Evolutionary conservation across 2,113 vertebrate species (phyloP).

Genomic region (Pseudopodoces humilis): DNA sequence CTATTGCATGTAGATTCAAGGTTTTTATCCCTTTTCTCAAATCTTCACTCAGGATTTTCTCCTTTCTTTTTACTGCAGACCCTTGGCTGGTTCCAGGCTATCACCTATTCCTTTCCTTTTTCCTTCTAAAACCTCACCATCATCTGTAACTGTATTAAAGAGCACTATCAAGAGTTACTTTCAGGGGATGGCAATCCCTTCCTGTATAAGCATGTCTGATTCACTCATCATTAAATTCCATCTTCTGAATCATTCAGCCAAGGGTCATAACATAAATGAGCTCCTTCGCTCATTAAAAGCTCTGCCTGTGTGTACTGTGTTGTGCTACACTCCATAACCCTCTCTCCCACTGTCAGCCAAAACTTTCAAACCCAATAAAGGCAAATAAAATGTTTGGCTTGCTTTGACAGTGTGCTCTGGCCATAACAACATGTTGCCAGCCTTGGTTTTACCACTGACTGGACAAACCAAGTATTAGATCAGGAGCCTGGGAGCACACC

Average conservation of each 20-base stretch:
- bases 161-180: not conserved
- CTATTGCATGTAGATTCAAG: not conserved
- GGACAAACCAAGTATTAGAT: not conserved
- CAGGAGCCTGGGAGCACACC: not conserved
- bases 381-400: not conserved
- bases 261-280: not conserved
- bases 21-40: not conserved
- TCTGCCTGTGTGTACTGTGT: not conserved
- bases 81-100: not conserved
- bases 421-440: rapidly evolving
- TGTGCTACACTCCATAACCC: not conserved
- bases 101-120: not conserved
- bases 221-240: not conserved
- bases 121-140: not conserved
- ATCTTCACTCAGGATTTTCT: not conserved
- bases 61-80: not conserved
- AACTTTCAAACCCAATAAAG: not conserved
- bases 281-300: not conserved
- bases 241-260: not conserved
- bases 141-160: not conserved
- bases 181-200: not conserved
- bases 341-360: not conserved
- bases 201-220: not conserved
- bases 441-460: not conserved
- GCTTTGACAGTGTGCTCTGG: not conserved